Evolutionary conservation across 2,113 vertebrate species (phyloP).

Genomic region (Sylvicapra grimmia): DNA sequence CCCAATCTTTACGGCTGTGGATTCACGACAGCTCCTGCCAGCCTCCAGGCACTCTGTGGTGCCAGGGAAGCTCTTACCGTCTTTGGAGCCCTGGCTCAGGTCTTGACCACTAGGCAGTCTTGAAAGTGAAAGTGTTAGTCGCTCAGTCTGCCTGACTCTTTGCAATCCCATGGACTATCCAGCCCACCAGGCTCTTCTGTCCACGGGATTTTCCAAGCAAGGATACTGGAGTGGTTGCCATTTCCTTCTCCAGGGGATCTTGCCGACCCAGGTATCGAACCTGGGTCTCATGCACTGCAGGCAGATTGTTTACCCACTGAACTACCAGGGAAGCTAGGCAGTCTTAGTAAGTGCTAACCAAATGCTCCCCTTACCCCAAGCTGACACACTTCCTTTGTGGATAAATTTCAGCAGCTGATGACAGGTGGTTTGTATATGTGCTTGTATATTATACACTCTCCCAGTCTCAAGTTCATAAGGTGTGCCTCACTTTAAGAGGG

Average conservation of each 20-base stretch:
- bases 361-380: not conserved
- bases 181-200: not conserved
- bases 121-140: not conserved
- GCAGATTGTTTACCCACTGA: not conserved
- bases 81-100: not conserved
- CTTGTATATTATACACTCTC: not conserved
- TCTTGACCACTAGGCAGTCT: not conserved
- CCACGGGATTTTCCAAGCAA: not conserved
- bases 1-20: accelerated
- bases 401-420: not conserved
- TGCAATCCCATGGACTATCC: not conserved
- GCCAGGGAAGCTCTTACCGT: not conserved
- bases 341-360: not conserved
- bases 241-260: not conserved
- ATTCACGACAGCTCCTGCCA: not conserved
- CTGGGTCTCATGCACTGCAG: not conserved
- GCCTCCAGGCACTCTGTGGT: not conserved
- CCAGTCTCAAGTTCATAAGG: not conserved
- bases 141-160: not conserved
- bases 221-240: not conserved
- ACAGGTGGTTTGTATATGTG: not conserved
- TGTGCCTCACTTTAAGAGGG: not conserved
- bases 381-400: accelerated
- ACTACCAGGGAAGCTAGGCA: not conserved
- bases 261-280: accelerated